Conservation (phyloP, 2,113 vertebrate species). For the Ibidorhyncha struthersii region DNA sequence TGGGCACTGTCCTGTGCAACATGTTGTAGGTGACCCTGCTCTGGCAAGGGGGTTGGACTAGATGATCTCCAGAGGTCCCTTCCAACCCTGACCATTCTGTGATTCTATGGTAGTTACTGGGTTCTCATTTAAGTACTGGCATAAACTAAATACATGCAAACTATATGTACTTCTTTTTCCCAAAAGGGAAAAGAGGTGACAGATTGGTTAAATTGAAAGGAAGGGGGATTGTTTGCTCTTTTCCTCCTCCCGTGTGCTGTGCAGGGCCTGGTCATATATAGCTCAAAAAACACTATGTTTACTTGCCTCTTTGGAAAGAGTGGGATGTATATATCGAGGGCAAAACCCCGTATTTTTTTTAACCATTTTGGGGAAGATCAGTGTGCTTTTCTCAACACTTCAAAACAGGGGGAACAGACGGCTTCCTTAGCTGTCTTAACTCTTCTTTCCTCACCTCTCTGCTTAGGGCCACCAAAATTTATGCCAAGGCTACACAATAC, state of each 20-base stretch:
- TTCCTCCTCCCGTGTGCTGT: neutral
- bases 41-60: too few species aligned
- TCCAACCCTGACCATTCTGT: too few species aligned
- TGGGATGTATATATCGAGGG: accelerated
- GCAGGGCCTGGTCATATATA: too few species aligned
- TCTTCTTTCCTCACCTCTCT: neutral
- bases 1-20: too few species aligned
- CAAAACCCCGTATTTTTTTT: neutral
- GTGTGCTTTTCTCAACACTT: accelerated
- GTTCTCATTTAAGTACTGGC: neutral
- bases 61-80: too few species aligned
- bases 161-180: neutral
- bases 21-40: too few species aligned
- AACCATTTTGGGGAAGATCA: neutral
- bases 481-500: neutral
- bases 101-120: neutral
- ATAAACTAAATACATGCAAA: neutral
- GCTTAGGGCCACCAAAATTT: neutral
- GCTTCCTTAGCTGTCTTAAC: neutral
- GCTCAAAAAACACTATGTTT: neutral
- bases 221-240: neutral
- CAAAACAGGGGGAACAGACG: neutral
- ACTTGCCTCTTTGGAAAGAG: neutral
- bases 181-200: neutral
- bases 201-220: neutral